Evolutionary conservation across 37 sponge, comb jelly and placozoan genomes (phyloP), one percentile per base, ranked within the genome.

Genomic region (Amphimedon queenslandica): DNA sequence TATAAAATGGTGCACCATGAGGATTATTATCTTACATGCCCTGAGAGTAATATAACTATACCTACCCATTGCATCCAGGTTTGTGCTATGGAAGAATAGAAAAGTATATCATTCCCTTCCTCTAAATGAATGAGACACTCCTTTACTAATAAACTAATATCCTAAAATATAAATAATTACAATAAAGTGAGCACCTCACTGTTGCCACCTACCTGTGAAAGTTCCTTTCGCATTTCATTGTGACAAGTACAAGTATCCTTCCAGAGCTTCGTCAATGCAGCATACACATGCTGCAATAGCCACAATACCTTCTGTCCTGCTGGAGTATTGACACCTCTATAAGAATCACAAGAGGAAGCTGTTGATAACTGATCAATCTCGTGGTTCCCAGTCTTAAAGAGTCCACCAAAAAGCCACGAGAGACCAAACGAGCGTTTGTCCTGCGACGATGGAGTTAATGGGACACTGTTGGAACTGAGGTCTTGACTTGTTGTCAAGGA

Each of bases 1-100:
- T n/a, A n/a, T n/a, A n/a, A n/a, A n/a, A n/a, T n/a, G n/a, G n/a
- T n/a, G n/a, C n/a, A n/a, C n/a, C n/a, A n/a, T n/a, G n/a, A n/a
- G n/a, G n/a, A n/a, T n/a, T n/a, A n/a, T n/a, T n/a, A n/a, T n/a
- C n/a, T n/a, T n/a, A n/a, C n/a, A n/a, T n/a, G n/a, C n/a, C n/a
- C n/a, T n/a, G n/a, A n/a, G n/a, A n/a, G n/a, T n/a, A n/a, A n/a
- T n/a, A n/a, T n/a, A n/a, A n/a, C n/a, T n/a, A 27, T 4, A 35
- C 86, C 69, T 60, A 86, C 86, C 86, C 86, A 86, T 21, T 75
- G 64, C 65, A 80, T 21, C 86, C 86, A 86, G 31, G 73, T 57
- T 21, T 78, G 69, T 24, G 86, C 78, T 38, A 86, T 41, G 40
- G 86, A 80, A 0, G 86, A 75, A 66, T 79, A 74, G 71, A 79